phyloP scores from a whole-genome alignment of 2,888 invertebrate genomes.

The Ecdyonurus torrentis region DNA sequence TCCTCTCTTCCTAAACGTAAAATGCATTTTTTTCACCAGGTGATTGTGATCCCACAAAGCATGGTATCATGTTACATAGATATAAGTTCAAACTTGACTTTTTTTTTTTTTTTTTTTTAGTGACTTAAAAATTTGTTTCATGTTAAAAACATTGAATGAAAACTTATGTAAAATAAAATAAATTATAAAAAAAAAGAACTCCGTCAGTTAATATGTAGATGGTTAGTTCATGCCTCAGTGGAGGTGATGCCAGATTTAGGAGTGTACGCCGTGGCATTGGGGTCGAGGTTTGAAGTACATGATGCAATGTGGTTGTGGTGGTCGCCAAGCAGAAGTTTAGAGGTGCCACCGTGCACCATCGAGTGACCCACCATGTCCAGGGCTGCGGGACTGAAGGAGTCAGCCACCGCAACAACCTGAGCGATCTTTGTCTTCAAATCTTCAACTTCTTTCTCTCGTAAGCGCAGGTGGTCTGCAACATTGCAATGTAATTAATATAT shows the following conservation, averaged over 20 bases:
- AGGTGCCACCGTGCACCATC: slow-evolving; percentile 34
- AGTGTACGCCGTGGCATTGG: slow-evolving; percentile 82
- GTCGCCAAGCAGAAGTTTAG: slow-evolving; percentile 40
- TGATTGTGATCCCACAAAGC: too few relatives aligned
- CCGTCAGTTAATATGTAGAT: too few relatives aligned
- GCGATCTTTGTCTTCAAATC: slow-evolving; percentile 81
- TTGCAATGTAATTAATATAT: too few relatives aligned
- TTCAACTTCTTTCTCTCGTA: slow-evolving; percentile 80
- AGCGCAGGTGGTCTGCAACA: slow-evolving; percentile 63
- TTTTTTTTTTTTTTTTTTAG: too few relatives aligned
- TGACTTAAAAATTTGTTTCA: too few relatives aligned
- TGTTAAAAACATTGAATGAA: too few relatives aligned
- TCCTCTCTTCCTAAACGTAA: too few relatives aligned
- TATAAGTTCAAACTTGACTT: too few relatives aligned
- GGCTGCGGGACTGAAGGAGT: slow-evolving; percentile 37
- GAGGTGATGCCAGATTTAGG: slow-evolving; percentile 53
- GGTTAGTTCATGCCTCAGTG: slow-evolving; percentile 39
- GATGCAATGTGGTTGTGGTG: slow-evolving; percentile 29
- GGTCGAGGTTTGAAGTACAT: slow-evolving; percentile 48
- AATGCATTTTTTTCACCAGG: too few relatives aligned
- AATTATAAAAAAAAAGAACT: too few relatives aligned
- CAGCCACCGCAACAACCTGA: slow-evolving; percentile 80
- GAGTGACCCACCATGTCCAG: slow-evolving; percentile 19
- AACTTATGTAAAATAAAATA: too few relatives aligned
- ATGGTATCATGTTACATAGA: too few relatives aligned